Conservation (phyloP, 2,113 vertebrate genomes). For the Myotis davidii region DNA sequence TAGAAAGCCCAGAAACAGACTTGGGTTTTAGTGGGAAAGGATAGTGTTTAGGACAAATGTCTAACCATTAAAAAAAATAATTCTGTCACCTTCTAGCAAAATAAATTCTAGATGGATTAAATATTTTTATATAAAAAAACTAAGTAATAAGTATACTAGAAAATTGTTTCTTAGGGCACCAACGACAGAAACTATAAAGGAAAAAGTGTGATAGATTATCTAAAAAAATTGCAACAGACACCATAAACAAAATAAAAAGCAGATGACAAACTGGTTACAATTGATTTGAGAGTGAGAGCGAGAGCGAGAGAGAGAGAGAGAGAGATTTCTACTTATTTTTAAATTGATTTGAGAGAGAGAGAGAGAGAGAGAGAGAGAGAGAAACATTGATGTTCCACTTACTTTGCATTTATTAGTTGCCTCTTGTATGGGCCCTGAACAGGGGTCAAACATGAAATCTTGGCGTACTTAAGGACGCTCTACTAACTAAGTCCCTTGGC, state of each 20-base stretch:
- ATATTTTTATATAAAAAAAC: constrained; percentile 38
- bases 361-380: too few species aligned
- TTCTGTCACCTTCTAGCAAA: neutral
- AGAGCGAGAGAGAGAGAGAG: too few species aligned
- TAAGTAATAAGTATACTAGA: constrained; percentile 7
- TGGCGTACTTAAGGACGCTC: neutral
- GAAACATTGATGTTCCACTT: too few species aligned
- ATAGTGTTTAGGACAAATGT: neutral
- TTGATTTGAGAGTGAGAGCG: too few species aligned
- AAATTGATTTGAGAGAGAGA: too few species aligned
- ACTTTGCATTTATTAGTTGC: neutral
- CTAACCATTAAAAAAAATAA: constrained; percentile 3
- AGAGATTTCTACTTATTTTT: neutral
- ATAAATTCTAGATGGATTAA: constrained; percentile 35
- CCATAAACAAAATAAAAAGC: neutral
- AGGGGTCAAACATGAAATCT: neutral
- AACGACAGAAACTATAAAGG: constrained; percentile 25
- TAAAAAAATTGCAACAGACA: neutral
- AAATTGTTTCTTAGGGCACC: neutral
- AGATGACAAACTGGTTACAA: neutral
- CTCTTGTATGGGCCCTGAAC: neutral
- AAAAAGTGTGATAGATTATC: neutral
- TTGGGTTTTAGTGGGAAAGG: neutral
- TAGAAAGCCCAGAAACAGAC: constrained; percentile 8
- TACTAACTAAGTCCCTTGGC: neutral